These are phyloP conservation scores for Mylabris phalerata DNA, from an alignment of 1,140 invertebrate species.

Conservation along the genomic window DNA sequence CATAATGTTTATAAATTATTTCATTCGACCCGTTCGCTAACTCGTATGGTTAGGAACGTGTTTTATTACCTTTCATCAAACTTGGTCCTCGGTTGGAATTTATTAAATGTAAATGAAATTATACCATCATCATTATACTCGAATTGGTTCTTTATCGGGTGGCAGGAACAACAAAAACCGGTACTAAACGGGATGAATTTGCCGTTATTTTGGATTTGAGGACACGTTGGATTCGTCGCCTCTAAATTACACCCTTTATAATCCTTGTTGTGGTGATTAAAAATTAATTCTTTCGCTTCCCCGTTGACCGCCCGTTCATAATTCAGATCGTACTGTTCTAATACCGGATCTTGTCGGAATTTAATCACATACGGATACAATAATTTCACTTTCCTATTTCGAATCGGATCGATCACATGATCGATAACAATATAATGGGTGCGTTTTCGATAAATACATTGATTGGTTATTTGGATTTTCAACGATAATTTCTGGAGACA, in stretches of 20 bases:
- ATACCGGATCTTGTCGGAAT: constrained; percentile 41
- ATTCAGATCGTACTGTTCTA: constrained; percentile 41
- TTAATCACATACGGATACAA: constrained; percentile 45
- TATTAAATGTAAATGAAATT: constrained; percentile 17
- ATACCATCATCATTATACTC: neutral
- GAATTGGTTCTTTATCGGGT: too few relatives aligned
- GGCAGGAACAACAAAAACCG: constrained; percentile 48
- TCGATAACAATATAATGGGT: constrained; percentile 45
- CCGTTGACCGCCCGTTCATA: constrained; percentile 43
- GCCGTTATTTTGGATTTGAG: constrained; percentile 35
- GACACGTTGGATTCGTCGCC: constrained; percentile 40
- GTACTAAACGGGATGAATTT: constrained; percentile 42
- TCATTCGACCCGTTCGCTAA: neutral
- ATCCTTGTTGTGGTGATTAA: constrained; percentile 41
- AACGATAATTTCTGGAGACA: constrained; percentile 36
- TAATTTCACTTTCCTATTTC: constrained; percentile 38
- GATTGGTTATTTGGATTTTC: constrained; percentile 34
- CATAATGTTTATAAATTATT: constrained; percentile 21
- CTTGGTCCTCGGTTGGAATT: neutral
- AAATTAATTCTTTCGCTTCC: constrained; percentile 42
- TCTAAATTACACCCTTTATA: constrained; percentile 41
- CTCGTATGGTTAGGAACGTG: constrained; percentile 1
- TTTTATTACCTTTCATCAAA: neutral
- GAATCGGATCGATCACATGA: constrained; percentile 42
- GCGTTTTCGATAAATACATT: constrained; percentile 33